These are phyloP conservation scores for Smutsia gigantea DNA, from an alignment of 2,797 vertebrate genomes.

Conservation along the genomic window DNA sequence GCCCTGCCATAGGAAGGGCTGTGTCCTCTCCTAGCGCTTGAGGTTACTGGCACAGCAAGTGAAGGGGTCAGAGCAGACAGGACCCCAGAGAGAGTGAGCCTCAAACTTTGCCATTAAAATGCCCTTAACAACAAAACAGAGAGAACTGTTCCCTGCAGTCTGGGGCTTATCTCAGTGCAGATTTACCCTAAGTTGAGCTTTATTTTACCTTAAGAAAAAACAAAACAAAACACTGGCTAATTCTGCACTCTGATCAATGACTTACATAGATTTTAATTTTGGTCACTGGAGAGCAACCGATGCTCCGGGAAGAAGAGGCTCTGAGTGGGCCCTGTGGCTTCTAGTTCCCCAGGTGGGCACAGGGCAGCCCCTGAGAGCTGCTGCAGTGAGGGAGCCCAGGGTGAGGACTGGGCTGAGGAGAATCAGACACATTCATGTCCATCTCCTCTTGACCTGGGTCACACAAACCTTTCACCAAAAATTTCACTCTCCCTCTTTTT, in stretches of 20 bases:
- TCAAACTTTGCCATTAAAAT: not conserved
- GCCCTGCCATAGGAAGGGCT: not conserved
- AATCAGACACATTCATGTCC: not conserved
- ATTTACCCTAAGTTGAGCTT: not conserved
- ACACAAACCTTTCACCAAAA: not conserved
- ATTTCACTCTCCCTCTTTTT: not conserved
- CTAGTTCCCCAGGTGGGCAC: not conserved
- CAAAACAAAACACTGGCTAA: not conserved
- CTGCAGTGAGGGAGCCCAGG: rapidly evolving
- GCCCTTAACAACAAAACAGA: not conserved
- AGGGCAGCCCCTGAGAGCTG: not conserved
- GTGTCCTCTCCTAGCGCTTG: not conserved
- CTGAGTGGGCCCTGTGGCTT: not conserved
- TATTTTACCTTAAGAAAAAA: not conserved
- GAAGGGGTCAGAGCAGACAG: not conserved
- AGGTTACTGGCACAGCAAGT: not conserved
- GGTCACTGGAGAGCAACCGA: not conserved
- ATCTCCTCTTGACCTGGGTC: not conserved
- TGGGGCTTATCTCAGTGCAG: not conserved
- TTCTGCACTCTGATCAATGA: not conserved
- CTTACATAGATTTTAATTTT: not conserved
- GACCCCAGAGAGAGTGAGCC: not conserved
- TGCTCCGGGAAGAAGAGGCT: not conserved
- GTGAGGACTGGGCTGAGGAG: not conserved
- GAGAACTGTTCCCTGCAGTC: not conserved